A percentile compares a stretch with the other conserved stretches of the same genome.
phyloP scores from a whole-genome alignment of 2,888 invertebrate species.

The Metalampra italica region DNA sequence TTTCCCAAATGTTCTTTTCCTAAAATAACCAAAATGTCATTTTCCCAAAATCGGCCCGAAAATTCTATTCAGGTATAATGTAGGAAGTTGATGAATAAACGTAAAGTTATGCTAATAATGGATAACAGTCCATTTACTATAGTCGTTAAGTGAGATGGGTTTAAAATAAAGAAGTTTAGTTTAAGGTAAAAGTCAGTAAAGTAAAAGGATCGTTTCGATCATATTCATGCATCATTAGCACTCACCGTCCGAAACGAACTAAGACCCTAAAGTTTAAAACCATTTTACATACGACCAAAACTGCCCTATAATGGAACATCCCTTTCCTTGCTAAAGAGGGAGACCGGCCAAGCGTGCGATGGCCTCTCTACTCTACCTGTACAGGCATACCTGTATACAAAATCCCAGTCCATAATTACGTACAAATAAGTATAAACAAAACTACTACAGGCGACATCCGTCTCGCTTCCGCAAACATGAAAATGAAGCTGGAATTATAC shows the following conservation, averaged over 20 bases:
- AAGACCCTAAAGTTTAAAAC: constrained; percentile 48
- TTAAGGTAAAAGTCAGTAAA: constrained; percentile 14
- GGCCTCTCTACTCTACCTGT: constrained; percentile 49
- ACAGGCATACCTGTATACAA: constrained; percentile 54
- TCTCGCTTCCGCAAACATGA: constrained; percentile 54
- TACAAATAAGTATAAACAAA: constrained; percentile 55
- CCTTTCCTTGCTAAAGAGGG: constrained; percentile 58
- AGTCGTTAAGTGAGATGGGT: background rate
- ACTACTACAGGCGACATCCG: constrained; percentile 41
- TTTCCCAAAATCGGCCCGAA: background rate
- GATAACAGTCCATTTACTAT: no score
- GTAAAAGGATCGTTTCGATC: constrained; percentile 47
- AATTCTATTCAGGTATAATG: no score
- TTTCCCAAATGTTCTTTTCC: no score
- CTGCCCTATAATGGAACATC: constrained; percentile 51
- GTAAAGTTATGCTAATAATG: no score
- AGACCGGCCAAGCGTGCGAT: constrained; percentile 66
- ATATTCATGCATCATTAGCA: constrained; percentile 65
- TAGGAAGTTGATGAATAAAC: no score
- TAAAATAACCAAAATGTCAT: no score
- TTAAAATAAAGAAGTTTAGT: background rate
- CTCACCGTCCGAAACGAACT: constrained; percentile 56
- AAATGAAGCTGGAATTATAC: constrained; percentile 27
- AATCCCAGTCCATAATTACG: constrained; percentile 67
- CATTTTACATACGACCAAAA: constrained; percentile 42